These are phyloP conservation scores for Lucifuga dentata DNA, from an alignment of 2,113 vertebrate genomes.

Conservation along the genomic window DNA sequence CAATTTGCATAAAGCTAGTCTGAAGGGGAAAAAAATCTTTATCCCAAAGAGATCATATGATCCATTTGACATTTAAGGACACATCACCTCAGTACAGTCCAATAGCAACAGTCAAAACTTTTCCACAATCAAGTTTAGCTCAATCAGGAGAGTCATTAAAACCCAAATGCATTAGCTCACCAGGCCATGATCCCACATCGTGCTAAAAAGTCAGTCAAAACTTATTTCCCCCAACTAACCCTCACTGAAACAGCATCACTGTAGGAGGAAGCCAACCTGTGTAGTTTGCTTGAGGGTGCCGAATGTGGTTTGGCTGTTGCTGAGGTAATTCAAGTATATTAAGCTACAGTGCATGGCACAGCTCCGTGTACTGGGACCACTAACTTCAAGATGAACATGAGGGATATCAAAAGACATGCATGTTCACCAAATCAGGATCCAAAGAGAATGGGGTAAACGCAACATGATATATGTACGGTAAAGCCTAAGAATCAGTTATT, in stretches of 20 bases:
- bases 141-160: constrained; percentile 67
- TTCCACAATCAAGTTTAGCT: constrained; percentile 65
- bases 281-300: constrained; percentile 65
- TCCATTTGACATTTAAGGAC: constrained; percentile 31
- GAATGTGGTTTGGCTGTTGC: constrained; percentile 71
- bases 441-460: neutral
- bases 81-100: constrained; percentile 37
- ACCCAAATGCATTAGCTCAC: constrained; percentile 52
- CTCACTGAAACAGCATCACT: constrained; percentile 54
- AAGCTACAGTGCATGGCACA: constrained; percentile 45
- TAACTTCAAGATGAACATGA: constrained; percentile 17
- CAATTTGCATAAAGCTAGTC: no score
- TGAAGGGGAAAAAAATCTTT: neutral
- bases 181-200: constrained; percentile 54
- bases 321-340: constrained; percentile 58
- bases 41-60: neutral
- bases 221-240: constrained; percentile 60
- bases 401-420: constrained; percentile 25
- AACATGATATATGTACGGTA: constrained; percentile 20
- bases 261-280: constrained; percentile 61
- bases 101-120: constrained; percentile 34
- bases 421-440: constrained; percentile 16
- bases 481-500: neutral
- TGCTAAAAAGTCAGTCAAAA: constrained; percentile 60
- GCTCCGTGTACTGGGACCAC: constrained; percentile 9